Evolutionary conservation across 1,140 invertebrate genomes (phyloP), one percentile per base, ranked within the genome.

Genomic region (Papilio aristodemus): DNA sequence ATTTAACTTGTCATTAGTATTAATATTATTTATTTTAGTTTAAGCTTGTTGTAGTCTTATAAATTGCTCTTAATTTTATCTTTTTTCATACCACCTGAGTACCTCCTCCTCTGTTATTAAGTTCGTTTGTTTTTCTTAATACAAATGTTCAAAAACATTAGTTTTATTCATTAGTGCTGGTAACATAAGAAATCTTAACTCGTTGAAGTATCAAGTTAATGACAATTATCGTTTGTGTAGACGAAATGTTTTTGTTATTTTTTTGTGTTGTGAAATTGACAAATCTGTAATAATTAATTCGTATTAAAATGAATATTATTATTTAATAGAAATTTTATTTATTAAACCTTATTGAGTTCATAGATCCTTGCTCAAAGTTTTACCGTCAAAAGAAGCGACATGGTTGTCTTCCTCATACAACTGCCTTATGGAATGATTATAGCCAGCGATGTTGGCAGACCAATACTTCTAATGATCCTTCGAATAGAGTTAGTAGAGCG

Each of bases 1-100:
- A 75, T 84, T 86, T 89, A 86, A 91, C 89, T 91, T 89, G 89
- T 91, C 89, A 91, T 91, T 91, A 91, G 89, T 89, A 84, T 89
- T 90, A 91, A 89, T 88, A 87, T 83, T 87, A 87, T 87, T 90
- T 89, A 89, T 87, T 89, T 76, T 89, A 88, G 79, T 79, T 85
- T 83, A 89, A 85, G 78, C 36, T 83, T 74, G 72, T 75, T 81
- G 63, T 87, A 87, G 80, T 89, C 78, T 86, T 80, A 50, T 81
- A n/a, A n/a, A 79, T 74, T 84, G 79, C 74, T 72, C 78, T 72
- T 84, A 83, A 83, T 86, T 72, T 80, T 87, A 90, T 89, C 22
- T 87, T 87, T 81, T 87, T 84, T 78, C 81, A 88, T 83, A 87
- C 87, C 85, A 87, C 89, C 89, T 87, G 82, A 91, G 86, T 91